phyloP scores from a whole-genome alignment of 2,888 invertebrate genomes.

The Drosophila niveifrons region DNA sequence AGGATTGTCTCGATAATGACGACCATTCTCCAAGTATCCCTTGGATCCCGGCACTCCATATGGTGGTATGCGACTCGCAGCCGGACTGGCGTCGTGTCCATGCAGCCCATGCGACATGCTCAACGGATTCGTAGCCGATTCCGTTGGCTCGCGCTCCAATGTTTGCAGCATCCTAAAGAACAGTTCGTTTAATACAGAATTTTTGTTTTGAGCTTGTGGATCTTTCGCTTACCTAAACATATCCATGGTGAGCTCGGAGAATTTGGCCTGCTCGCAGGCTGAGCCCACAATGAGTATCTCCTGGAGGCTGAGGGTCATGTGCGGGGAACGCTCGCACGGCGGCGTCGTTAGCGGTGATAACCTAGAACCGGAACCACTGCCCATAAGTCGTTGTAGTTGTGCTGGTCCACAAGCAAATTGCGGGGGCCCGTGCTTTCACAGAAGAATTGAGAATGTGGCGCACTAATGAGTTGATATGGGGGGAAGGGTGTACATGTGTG shows the following conservation, averaged over 20 bases:
- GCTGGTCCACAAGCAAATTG: slow-evolving; percentile 84
- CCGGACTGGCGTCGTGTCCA: slow-evolving; percentile 86
- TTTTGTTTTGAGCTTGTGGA: no score
- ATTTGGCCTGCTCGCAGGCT: slow-evolving; percentile 97
- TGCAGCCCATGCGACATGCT: slow-evolving; percentile 85
- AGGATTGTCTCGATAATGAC: slow-evolving; percentile 93
- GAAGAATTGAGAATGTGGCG: slow-evolving; percentile 85
- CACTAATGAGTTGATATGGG: slow-evolving; percentile 80
- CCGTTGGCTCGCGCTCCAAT: slow-evolving; percentile 95
- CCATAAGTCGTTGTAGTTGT: slow-evolving; percentile 84
- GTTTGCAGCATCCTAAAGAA: slow-evolving; percentile 94
- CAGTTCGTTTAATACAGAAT: no score
- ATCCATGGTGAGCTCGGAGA: slow-evolving; percentile 98
- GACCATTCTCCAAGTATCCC: slow-evolving; percentile 90
- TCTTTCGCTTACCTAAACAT: slow-evolving; percentile 89
- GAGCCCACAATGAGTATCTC: slow-evolving; percentile 98
- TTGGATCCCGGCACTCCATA: slow-evolving; percentile 86
- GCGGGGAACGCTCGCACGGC: slow-evolving; percentile 94
- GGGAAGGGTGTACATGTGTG: slow-evolving; percentile 32
- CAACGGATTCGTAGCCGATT: slow-evolving; percentile 90
- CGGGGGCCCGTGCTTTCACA: slow-evolving; percentile 86
- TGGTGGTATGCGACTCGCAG: slow-evolving; percentile 86
- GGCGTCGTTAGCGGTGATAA: slow-evolving; percentile 94
- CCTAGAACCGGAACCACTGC: slow-evolving; percentile 87
- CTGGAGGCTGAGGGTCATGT: slow-evolving; percentile 94